These are phyloP conservation scores for Archocentrus centrarchus DNA, from an alignment of 2,113 vertebrate genomes.

Conservation along the genomic window DNA sequence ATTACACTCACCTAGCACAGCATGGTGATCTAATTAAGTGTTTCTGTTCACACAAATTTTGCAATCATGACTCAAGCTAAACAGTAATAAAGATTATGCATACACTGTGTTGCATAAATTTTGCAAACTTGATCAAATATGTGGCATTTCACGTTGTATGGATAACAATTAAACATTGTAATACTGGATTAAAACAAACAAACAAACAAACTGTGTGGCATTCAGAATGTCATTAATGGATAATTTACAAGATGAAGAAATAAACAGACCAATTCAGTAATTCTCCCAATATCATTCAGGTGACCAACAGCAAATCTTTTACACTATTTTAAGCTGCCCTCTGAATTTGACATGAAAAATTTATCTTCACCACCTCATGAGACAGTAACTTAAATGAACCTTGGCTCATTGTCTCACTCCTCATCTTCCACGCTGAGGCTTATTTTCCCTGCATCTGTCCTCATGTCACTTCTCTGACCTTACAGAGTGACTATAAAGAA, in stretches of 20 bases:
- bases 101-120: not conserved
- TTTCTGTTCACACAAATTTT: not conserved
- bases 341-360: not conserved
- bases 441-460: constrained; percentile 6
- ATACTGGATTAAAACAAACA: not conserved
- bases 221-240: not conserved
- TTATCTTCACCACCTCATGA: not conserved
- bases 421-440: not conserved
- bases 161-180: not conserved
- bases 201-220: not conserved
- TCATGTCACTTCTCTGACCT: constrained; percentile 5
- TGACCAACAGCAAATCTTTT: not conserved
- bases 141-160: not conserved
- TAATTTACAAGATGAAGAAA: not conserved
- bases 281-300: not conserved
- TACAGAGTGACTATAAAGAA: not conserved
- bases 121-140: not conserved
- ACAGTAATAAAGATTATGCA: not conserved
- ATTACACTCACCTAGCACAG: not conserved
- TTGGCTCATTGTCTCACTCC: not conserved
- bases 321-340: not conserved
- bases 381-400: not conserved
- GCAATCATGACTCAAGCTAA: not conserved
- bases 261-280: not conserved
- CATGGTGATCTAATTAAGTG: not conserved